Conservation (phyloP, 2,888 invertebrate genomes). For the Eueremaeus valkanovi region DNA sequence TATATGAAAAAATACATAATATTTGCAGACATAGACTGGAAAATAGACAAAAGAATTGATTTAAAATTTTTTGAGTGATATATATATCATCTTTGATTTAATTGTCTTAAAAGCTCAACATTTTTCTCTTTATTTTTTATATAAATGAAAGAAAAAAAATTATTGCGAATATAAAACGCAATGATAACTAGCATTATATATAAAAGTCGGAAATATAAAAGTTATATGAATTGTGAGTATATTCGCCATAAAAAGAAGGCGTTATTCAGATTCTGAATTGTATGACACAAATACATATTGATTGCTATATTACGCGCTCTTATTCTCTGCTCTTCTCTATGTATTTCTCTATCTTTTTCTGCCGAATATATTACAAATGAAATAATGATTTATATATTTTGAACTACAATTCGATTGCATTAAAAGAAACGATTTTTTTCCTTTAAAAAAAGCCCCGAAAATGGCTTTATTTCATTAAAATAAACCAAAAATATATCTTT, state of each 20-base stretch:
- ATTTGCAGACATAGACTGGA: no score
- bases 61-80: no score
- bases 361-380: neutral
- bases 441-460: neutral
- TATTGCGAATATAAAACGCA: no score
- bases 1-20: no score
- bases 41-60: no score
- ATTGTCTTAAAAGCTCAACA: no score
- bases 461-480: no score
- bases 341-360: neutral
- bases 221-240: neutral
- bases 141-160: no score
- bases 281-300: constrained; percentile 21
- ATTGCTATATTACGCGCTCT: neutral
- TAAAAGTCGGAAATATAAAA: neutral
- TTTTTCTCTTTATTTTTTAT: no score
- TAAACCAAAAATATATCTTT: no score
- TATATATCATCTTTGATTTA: no score
- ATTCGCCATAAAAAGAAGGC: neutral
- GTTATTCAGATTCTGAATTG: neutral
- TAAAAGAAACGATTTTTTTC: neutral
- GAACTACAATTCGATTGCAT: neutral
- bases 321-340: no score
- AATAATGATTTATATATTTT: neutral
- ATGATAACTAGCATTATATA: neutral